Percentiles rank a stretch among this genome's conserved stretches.
phyloP scores from a whole-genome alignment of 2,888 invertebrate species.

The Ophion ventricosus region DNA sequence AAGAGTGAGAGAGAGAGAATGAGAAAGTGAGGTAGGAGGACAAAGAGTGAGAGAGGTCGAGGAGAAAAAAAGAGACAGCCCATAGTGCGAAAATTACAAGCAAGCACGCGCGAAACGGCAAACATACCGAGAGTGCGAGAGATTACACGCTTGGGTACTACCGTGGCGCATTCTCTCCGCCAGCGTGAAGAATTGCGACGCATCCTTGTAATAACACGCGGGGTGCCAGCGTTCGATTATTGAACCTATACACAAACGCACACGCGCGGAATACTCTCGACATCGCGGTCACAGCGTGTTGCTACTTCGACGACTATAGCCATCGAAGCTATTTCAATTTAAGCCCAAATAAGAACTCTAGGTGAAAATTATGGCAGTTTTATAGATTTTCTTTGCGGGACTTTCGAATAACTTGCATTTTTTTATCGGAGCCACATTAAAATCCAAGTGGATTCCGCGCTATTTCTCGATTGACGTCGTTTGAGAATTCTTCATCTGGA shows the following conservation, averaged over 20 bases:
- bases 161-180: slow-evolving; percentile 64
- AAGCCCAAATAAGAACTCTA: slow-evolving; percentile 22
- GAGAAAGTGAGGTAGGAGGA: background rate
- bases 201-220: slow-evolving; percentile 60
- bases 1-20: background rate
- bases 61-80: slow-evolving; percentile 12
- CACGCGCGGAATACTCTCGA: slow-evolving; percentile 54
- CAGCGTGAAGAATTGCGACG: slow-evolving; percentile 65
- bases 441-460: no score
- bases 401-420: slow-evolving; percentile 42
- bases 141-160: slow-evolving; percentile 65
- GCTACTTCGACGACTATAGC: slow-evolving; percentile 1
- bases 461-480: no score
- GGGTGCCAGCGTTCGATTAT: slow-evolving; percentile 59
- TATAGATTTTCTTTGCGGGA: slow-evolving; percentile 56
- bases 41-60: background rate
- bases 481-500: no score
- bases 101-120: slow-evolving; percentile 66
- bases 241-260: slow-evolving; percentile 20
- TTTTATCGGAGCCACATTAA: no score
- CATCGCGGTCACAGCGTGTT: slow-evolving; percentile 23
- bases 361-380: slow-evolving; percentile 57
- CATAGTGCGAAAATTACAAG: slow-evolving; percentile 66
- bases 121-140: slow-evolving; percentile 63
- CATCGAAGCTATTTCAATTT: slow-evolving; percentile 53